phyloP scores from a whole-genome alignment of 2,888 invertebrate genomes.

The Xestia sexstrigata region DNA sequence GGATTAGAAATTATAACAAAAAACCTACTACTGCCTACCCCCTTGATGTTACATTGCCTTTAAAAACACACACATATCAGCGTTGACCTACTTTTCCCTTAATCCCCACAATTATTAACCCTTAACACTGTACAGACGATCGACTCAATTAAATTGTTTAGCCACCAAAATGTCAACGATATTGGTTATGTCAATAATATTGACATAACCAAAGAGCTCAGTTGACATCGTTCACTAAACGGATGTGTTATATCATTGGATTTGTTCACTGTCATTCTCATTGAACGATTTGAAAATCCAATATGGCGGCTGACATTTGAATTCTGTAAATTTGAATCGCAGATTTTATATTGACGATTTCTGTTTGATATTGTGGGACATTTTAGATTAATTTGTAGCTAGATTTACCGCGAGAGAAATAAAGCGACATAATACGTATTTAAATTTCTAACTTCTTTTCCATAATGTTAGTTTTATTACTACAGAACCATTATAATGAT shows the following conservation, averaged over 20 bases:
- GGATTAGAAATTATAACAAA: neutral
- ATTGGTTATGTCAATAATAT: constrained; percentile 12
- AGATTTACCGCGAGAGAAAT: neutral
- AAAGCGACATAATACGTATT: neutral
- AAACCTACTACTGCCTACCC: neutral
- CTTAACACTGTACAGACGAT: neutral
- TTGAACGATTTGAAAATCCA: constrained; percentile 40
- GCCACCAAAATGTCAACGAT: constrained; percentile 11
- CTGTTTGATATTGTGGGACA: constrained; percentile 31
- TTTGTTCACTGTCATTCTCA: constrained; percentile 48
- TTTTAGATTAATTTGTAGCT: constrained; percentile 22
- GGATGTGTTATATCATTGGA: constrained; percentile 29
- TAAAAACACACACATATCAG: neutral
- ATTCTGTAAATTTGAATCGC: constrained; percentile 41
- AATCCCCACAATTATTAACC: neutral
- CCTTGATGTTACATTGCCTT: neutral
- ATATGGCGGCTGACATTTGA: constrained; percentile 47
- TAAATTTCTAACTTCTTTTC: neutral
- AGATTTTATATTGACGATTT: constrained; percentile 28
- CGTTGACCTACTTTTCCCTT: constrained; percentile 6
- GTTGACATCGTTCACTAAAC: constrained; percentile 20
- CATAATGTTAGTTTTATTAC: constrained; percentile 2
- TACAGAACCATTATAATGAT: neutral
- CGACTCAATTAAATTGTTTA: constrained; percentile 25
- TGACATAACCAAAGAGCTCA: constrained; percentile 24